Conservation (phyloP, 2,888 invertebrate genomes). For the Zelleria hepariella region DNA sequence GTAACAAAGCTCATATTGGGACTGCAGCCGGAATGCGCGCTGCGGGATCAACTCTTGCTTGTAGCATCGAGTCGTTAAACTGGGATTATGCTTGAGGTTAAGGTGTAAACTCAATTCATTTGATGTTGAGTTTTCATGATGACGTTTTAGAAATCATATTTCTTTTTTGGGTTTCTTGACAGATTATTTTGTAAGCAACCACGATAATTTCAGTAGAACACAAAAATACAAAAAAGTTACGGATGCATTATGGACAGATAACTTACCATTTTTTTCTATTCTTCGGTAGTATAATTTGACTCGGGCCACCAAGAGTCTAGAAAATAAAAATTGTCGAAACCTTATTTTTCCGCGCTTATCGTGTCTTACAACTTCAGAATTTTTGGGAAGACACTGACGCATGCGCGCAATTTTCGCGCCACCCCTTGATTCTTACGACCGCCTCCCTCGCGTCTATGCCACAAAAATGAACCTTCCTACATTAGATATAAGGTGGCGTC, state of each 20-base stretch:
- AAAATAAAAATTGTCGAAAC: not conserved
- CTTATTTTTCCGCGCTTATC: conserved; percentile 18
- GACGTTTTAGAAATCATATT: not conserved
- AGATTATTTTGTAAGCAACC: not conserved
- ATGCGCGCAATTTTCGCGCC: conserved; percentile 67
- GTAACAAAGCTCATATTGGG: conserved; percentile 69
- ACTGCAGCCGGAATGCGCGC: conserved; percentile 24
- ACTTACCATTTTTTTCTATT: too few species aligned
- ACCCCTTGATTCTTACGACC: conserved; percentile 70
- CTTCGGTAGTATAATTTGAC: not conserved
- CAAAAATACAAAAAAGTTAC: too few species aligned
- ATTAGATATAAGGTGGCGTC: conserved; percentile 38
- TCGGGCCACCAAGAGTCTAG: not conserved
- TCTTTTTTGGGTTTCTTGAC: not conserved
- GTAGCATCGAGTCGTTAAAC: not conserved
- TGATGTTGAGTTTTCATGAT: not conserved
- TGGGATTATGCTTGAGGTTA: not conserved
- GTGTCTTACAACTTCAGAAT: conserved; percentile 41
- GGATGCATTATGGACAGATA: too few species aligned
- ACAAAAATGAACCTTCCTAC: conserved; percentile 56
- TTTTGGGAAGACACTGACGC: conserved; percentile 54
- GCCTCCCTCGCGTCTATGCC: conserved; percentile 50
- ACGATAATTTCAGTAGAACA: too few species aligned
- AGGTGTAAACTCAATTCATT: not conserved
- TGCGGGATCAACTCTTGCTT: conserved; percentile 19